Conservation (phyloP, 2,113 vertebrate genomes). For the Rutilus rutilus region DNA sequence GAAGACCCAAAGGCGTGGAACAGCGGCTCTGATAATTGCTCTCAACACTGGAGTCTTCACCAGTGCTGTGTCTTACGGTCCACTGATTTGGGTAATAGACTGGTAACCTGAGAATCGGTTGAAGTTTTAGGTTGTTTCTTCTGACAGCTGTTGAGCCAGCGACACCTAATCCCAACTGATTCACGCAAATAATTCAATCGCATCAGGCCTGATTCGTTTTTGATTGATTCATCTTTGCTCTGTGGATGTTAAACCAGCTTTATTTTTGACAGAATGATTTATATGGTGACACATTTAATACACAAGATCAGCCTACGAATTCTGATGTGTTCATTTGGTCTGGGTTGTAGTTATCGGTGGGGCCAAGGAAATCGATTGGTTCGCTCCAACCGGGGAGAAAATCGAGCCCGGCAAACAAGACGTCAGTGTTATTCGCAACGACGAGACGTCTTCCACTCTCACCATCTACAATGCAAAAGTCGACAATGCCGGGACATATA, state of each 20-base stretch:
- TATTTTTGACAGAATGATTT: conserved; percentile 25
- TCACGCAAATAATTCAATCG: conserved; percentile 28
- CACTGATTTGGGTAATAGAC: conserved; percentile 32
- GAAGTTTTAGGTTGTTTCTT: conserved; percentile 1
- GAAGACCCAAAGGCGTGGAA: conserved; percentile 24
- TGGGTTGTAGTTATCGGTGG: conserved; percentile 82
- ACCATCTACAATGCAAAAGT: conserved; percentile 92
- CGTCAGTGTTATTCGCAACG: conserved; percentile 87
- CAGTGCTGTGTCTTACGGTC: conserved; percentile 32
- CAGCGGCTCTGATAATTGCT: conserved; percentile 43
- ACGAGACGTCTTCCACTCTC: conserved; percentile 90
- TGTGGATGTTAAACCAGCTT: not conserved
- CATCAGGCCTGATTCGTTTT: conserved; percentile 15
- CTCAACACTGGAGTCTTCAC: conserved; percentile 28
- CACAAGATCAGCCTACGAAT: not conserved
- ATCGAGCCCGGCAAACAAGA: conserved; percentile 87
- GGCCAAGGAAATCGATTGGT: conserved; percentile 93
- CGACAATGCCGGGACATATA: conserved; percentile 92
- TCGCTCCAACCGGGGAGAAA: conserved; percentile 88
- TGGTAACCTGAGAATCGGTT: conserved; percentile 24
- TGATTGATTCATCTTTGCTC: conserved; percentile 13
- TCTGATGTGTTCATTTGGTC: not conserved
- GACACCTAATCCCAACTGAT: conserved; percentile 26
- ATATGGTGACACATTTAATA: conserved; percentile 2
- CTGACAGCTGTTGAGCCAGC: conserved; percentile 2